Evolutionary conservation across 2,888 invertebrate species (phyloP), one percentile per base, ranked within the genome.

Genomic region (Fragum fragum): DNA sequence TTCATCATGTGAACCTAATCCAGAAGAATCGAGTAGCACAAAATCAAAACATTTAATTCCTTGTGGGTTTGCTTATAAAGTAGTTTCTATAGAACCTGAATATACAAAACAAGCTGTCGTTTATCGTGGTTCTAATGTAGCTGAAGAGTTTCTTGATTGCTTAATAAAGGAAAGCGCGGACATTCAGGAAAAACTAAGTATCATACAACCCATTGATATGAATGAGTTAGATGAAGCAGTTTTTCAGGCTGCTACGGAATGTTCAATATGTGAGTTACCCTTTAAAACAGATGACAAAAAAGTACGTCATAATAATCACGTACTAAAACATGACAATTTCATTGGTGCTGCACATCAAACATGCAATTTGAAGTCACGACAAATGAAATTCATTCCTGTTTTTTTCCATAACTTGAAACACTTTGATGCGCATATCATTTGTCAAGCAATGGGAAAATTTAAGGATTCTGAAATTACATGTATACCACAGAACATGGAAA

Each of bases 201-300:
- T 26, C 26, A 66, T 74, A 42, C 32, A 73, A 66, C 81, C 77
- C 0, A 74, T 82, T 69, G 16, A 53, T n/a, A 53, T 69, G 23
- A 42, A 18, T 36, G 69, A 69, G 3, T 2, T 18, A 21, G 47
- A 39, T 21, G 36, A 23, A 26, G 16, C 11, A 3, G 23, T 23
- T n/a, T 23, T 94, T 90, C 21, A 57, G 18, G 39, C 18, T 9
- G 36, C 72, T 11, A 59, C 59, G 16, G 26, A 21, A 23, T 72
- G 72, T 39, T 72, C 59, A 23, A 57, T 72, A 23, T 72, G 72
- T 28, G 32, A 59, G 5, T 29, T 36, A 36, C 21, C 5, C 3
- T 72, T 72, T 59, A 18, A 6, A 39, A 6, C 23, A 26, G 29
- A 26, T 26, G 42, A 69, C 14, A 61, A 52, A 26, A n/a, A 53